Percentiles rank a stretch among this genome's conserved stretches.
Conservation (phyloP, 1,140 invertebrate genomes). For the Drosophila trapezifrons region DNA sequence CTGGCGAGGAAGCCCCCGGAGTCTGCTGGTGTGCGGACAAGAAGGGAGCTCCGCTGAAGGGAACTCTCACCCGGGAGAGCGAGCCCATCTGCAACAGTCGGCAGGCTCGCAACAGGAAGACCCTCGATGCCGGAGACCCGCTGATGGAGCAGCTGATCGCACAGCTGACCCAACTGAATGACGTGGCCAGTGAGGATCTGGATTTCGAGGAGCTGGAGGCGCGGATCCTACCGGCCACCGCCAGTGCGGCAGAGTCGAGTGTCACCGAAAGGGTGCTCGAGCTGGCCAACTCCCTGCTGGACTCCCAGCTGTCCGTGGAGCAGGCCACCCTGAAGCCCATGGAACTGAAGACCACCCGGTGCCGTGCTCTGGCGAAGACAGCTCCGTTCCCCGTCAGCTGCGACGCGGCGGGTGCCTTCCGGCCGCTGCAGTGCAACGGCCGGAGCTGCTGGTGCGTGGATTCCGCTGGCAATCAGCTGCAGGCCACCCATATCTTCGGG, state of each 20-base stretch:
- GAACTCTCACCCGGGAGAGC: slow-evolving; percentile 89
- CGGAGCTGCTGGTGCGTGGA: slow-evolving; percentile 93
- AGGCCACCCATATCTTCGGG: slow-evolving; percentile 87
- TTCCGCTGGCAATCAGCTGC: slow-evolving; percentile 91
- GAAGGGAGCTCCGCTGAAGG: slow-evolving; percentile 91
- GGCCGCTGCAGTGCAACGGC: slow-evolving; percentile 89
- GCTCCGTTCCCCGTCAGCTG: slow-evolving; percentile 87
- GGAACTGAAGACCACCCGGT: slow-evolving; percentile 85
- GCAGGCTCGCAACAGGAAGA: slow-evolving; percentile 87
- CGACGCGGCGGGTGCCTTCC: slow-evolving; percentile 88
- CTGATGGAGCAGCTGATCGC: slow-evolving; percentile 88
- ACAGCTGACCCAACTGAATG: slow-evolving; percentile 86
- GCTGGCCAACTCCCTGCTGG: slow-evolving; percentile 80
- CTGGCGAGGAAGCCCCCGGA: slow-evolving; percentile 75
- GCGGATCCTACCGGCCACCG: slow-evolving; percentile 16
- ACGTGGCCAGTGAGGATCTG: slow-evolving; percentile 84
- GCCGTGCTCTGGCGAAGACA: slow-evolving; percentile 86
- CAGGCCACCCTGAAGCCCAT: slow-evolving; percentile 58
- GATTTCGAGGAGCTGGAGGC: slow-evolving; percentile 70
- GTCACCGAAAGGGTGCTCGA: slow-evolving; percentile 78
- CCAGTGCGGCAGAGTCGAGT: slow-evolving; percentile 28
- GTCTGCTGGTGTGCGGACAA: slow-evolving; percentile 94
- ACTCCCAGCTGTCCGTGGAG: slow-evolving; percentile 67
- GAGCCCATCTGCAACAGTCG: slow-evolving; percentile 91
- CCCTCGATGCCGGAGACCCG: slow-evolving; percentile 75